phyloP scores from a whole-genome alignment of 2,113 vertebrate species.

The Zapornia atra region DNA sequence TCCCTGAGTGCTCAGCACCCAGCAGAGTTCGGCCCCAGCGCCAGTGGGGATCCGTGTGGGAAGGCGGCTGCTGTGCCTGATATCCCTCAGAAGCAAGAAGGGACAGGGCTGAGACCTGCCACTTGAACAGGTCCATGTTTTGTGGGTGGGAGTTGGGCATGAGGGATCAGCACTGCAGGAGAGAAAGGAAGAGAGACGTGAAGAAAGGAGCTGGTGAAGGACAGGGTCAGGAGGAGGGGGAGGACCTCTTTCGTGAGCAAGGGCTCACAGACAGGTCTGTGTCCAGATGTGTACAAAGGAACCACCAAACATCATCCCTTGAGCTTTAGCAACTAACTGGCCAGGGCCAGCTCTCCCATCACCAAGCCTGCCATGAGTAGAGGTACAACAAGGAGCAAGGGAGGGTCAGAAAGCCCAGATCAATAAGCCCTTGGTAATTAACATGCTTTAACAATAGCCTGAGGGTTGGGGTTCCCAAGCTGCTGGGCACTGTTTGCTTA shows the following conservation, averaged over 20 bases:
- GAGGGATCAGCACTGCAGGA: neutral
- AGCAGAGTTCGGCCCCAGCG: neutral
- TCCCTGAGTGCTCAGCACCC: neutral
- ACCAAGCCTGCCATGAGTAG: neutral
- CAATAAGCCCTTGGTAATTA: constrained; percentile 45
- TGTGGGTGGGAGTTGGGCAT: accelerated
- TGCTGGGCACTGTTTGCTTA: neutral
- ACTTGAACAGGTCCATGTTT: neutral
- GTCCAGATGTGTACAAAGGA: neutral
- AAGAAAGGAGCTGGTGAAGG: neutral
- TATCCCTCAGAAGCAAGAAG: neutral
- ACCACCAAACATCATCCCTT: neutral
- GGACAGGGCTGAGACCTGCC: neutral
- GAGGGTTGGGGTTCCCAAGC: neutral
- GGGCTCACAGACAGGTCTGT: neutral
- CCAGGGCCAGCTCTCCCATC: neutral
- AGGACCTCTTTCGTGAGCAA: neutral
- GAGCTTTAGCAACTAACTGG: neutral
- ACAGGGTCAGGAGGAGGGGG: neutral
- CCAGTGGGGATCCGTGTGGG: neutral
- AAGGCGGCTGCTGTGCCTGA: neutral
- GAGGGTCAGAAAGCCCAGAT: neutral
- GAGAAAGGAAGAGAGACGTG: neutral
- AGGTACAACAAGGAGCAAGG: neutral
- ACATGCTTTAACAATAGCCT: constrained; percentile 17